Evolutionary conservation across 2,888 invertebrate species (phyloP).

Genomic region (Caenorhabditis auriculariae): DNA sequence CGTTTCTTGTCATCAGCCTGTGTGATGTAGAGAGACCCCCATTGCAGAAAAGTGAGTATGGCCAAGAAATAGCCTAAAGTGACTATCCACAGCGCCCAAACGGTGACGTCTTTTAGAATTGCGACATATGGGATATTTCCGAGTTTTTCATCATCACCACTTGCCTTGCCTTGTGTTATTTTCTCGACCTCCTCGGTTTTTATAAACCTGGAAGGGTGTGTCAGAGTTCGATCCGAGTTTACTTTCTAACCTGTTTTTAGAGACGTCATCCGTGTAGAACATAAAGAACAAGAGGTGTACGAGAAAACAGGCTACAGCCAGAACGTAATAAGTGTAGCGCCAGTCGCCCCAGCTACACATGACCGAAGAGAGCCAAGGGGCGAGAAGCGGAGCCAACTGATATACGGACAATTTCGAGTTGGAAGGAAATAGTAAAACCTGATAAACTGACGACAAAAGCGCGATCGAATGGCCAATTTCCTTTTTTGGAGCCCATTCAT

Average conservation of each 20-base stretch:
- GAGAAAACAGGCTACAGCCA: slow-evolving; percentile 15
- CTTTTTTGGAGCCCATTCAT: slow-evolving; percentile 33
- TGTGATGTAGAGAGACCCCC: slow-evolving; percentile 30
- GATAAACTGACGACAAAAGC: slow-evolving; percentile 18
- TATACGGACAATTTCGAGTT: background rate
- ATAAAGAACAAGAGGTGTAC: slow-evolving; percentile 15
- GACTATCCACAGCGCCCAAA: slow-evolving; percentile 32
- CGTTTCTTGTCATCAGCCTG: slow-evolving; percentile 3
- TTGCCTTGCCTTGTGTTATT: slow-evolving; percentile 25
- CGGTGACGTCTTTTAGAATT: slow-evolving; percentile 26
- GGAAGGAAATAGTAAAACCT: background rate
- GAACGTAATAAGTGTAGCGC: slow-evolving; percentile 32
- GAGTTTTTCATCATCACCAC: background rate
- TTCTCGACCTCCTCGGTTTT: slow-evolving; percentile 12
- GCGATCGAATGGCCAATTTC: slow-evolving; percentile 32
- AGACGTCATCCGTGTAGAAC: slow-evolving; percentile 18
- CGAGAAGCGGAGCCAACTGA: slow-evolving; percentile 26
- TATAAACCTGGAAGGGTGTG: slow-evolving; percentile 10
- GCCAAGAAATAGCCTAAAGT: slow-evolving; percentile 32
- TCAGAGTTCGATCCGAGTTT: background rate
- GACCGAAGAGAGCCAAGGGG: slow-evolving; percentile 22
- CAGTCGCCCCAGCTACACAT: slow-evolving; percentile 28
- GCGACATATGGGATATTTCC: slow-evolving; percentile 12
- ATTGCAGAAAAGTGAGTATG: slow-evolving; percentile 30
- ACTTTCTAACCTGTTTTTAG: slow-evolving; percentile 10